These are phyloP conservation scores for Apamea anceps DNA, from an alignment of 2,888 invertebrate species.

Conservation along the genomic window DNA sequence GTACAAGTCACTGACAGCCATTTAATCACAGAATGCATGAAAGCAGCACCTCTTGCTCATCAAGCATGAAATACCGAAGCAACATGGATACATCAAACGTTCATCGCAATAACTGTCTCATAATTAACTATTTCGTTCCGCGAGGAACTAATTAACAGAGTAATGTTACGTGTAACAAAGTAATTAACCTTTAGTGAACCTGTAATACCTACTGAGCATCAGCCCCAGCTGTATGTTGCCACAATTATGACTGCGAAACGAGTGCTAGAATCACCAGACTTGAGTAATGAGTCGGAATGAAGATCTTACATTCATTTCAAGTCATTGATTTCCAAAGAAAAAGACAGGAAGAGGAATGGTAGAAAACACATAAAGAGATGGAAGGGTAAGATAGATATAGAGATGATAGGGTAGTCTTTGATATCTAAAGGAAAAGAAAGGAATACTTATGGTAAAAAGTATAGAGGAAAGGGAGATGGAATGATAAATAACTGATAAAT, in stretches of 20 bases:
- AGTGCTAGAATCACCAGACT: not conserved
- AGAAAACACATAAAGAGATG: not conserved
- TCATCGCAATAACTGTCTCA: constrained; percentile 45
- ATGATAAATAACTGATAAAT: no score
- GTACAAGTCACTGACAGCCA: constrained; percentile 18
- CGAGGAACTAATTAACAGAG: constrained; percentile 47
- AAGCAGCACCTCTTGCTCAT: constrained; percentile 28
- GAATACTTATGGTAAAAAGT: no score
- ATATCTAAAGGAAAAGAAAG: not conserved
- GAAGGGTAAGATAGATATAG: no score
- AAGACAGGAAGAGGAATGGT: not conserved
- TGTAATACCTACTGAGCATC: not conserved
- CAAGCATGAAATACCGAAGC: constrained; percentile 49
- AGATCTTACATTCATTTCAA: no score
- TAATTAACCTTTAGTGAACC: constrained; percentile 21
- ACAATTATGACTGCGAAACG: not conserved
- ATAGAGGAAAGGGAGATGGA: no score
- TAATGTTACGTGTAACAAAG: constrained; percentile 12
- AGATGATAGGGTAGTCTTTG: no score
- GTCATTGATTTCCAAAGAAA: not conserved
- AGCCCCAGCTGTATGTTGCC: not conserved
- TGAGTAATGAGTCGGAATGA: not conserved
- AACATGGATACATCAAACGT: constrained; percentile 46
- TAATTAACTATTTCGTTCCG: constrained; percentile 42
- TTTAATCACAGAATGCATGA: constrained; percentile 34